Evolutionary conservation across 2,888 invertebrate genomes (phyloP).

Genomic region (Epinotia brunnichana): DNA sequence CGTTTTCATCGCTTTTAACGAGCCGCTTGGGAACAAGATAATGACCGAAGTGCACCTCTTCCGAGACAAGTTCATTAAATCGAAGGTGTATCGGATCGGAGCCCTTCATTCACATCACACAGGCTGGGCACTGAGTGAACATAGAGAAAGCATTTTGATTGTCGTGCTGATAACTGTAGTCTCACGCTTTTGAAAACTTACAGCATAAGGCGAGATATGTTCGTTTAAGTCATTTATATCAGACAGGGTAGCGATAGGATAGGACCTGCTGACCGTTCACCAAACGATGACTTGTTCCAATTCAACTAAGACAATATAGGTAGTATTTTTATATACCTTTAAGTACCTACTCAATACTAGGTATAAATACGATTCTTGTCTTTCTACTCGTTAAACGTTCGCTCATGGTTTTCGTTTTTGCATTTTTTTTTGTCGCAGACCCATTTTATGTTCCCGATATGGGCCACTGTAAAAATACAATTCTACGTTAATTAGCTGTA

Average conservation of each 20-base stretch:
- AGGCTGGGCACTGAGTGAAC: no score
- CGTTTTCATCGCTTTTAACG: conserved; percentile 33
- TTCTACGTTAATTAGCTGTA: conserved; percentile 29
- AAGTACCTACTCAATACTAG: neutral
- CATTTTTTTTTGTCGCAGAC: neutral
- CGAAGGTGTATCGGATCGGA: conserved; percentile 52
- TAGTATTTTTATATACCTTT: neutral
- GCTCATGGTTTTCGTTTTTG: neutral
- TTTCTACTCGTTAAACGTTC: conserved; percentile 12
- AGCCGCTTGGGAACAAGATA: conserved; percentile 27
- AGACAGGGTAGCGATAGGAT: no score
- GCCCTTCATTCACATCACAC: conserved; percentile 17
- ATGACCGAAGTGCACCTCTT: conserved; percentile 47
- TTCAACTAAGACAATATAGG: neutral
- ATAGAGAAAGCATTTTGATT: neutral
- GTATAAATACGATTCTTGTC: neutral
- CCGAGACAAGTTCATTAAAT: conserved; percentile 68
- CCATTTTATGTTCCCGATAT: conserved; percentile 28
- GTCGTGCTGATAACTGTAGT: neutral
- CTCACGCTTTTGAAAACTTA: neutral
- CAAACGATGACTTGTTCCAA: neutral
- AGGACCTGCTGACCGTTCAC: neutral
- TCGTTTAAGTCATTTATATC: neutral
- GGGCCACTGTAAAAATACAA: conserved; percentile 29
- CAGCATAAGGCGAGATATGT: neutral